phyloP scores from a whole-genome alignment of 1,140 invertebrate species.

The Solenopsis fugax region DNA sequence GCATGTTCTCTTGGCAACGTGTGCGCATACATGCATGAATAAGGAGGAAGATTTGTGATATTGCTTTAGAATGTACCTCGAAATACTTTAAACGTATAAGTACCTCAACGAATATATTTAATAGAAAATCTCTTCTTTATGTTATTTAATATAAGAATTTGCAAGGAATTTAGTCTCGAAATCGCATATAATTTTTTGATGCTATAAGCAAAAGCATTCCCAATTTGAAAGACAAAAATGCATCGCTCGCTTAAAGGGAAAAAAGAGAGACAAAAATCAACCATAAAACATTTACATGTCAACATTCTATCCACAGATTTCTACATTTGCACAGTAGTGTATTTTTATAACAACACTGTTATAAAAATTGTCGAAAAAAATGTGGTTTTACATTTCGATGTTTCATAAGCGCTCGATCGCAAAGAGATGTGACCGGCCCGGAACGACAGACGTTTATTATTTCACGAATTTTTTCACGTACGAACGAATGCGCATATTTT shows the following conservation, averaged over 20 bases:
- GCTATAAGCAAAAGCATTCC: background rate
- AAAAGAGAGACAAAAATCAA: background rate
- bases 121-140: background rate
- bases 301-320: background rate
- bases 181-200: background rate
- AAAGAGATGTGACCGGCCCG: conserved; percentile 21
- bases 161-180: background rate
- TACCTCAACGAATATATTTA: background rate
- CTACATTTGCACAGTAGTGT: background rate
- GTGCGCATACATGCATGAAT: conserved; percentile 29
- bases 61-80: background rate
- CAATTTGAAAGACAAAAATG: background rate
- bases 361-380: background rate
- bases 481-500: conserved; percentile 75
- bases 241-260: background rate
- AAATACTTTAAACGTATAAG: background rate
- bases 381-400: background rate
- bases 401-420: conserved; percentile 45
- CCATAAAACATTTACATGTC: background rate
- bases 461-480: conserved; percentile 58
- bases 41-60: conserved; percentile 15
- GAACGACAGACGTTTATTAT: conserved; percentile 63
- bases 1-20: conserved; percentile 23
- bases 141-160: background rate
- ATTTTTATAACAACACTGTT: conserved; percentile 9